A percentile compares a stretch with the other conserved stretches of the same genome.
These are phyloP conservation scores for Diadema setosum DNA, from an alignment of 35 echinoderm and acorn worm genomes.

Conservation along the genomic window DNA sequence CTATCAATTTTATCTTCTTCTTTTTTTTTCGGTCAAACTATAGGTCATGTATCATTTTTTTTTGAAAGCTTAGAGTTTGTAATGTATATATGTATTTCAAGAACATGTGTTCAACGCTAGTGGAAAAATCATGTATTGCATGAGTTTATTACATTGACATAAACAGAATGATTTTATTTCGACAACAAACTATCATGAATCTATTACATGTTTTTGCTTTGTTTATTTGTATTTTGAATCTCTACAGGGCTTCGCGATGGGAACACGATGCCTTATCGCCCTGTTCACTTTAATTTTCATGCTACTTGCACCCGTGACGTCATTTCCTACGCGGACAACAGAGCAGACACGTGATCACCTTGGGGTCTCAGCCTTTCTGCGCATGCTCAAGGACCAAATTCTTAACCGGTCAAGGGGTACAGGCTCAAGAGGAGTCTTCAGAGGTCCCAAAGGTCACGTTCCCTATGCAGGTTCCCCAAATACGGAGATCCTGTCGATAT, in stretches of 20 bases:
- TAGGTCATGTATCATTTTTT: too few species aligned
- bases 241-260: not conserved
- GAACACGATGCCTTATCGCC: conserved; percentile 12
- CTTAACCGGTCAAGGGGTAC: not conserved
- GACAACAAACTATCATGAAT: not conserved
- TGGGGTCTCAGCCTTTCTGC: not conserved
- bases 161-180: not conserved
- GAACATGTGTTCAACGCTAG: too few species aligned
- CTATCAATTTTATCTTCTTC: too few species aligned
- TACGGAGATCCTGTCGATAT: not conserved
- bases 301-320: conserved; percentile 5
- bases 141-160: too few species aligned
- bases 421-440: not conserved
- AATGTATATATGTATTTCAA: too few species aligned
- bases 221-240: not conserved
- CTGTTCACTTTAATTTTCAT: not conserved
- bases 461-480: not conserved
- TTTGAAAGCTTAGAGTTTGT: too few species aligned
- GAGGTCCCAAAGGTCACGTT: not conserved
- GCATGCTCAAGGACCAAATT: not conserved
- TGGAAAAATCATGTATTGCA: too few species aligned
- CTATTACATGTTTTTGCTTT: not conserved
- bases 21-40: too few species aligned
- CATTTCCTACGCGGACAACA: not conserved
- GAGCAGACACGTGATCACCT: not conserved